Base-by-base conservation (phyloP, 2,888 invertebrate species). In the Nymphalis polychloros region DNA sequence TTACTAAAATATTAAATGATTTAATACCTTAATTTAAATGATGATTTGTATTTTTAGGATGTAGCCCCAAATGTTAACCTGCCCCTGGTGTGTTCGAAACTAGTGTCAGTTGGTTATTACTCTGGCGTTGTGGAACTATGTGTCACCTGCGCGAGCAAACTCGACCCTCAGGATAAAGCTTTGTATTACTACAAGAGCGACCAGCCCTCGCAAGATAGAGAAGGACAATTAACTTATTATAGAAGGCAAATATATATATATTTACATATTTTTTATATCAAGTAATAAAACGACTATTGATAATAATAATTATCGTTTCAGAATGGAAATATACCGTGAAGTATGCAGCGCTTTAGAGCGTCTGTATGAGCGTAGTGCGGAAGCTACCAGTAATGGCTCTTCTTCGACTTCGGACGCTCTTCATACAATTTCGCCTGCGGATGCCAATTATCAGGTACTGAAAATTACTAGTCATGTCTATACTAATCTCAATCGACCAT, bases 111-210 rank as follows among this genome's bases (percentile, higher is more conserved):
- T 59, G 96, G 96, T 20, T 98, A 96, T 82, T 98, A 97, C 84
- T 94, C 96, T 31, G 98, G 98, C 0, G 96, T 99, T 2, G 96
- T 98, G 16, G 98, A 99, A 77, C 86, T 99, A 35, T 96, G 97
- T 77, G 94, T 96, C 2, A 94, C 96, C 10, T 97, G 97, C 81
- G 98, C 98, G 0, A 93, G 94, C 62, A 97, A 96, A 84, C 88
- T 96, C n/a, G 99, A 99, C 88, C 97, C 98, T 0, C 96, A 97
- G 77, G 96, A 97, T 79, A 94, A 97, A 69, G 99, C 97, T 0
- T 88, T 97, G 53, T 97, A 97, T 86, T 98, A 95, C 86, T 98
- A 98, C 85, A 95, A 95, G 81, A 97, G 96, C 77, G 96, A 96
- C 66, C 97, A 97, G 78, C 96, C 96, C 0, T 88, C 94, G 0